Evolutionary conservation across 1,140 invertebrate genomes (phyloP), one percentile per base, ranked within the genome.

Genomic region (Macrobrachium nipponense): DNA sequence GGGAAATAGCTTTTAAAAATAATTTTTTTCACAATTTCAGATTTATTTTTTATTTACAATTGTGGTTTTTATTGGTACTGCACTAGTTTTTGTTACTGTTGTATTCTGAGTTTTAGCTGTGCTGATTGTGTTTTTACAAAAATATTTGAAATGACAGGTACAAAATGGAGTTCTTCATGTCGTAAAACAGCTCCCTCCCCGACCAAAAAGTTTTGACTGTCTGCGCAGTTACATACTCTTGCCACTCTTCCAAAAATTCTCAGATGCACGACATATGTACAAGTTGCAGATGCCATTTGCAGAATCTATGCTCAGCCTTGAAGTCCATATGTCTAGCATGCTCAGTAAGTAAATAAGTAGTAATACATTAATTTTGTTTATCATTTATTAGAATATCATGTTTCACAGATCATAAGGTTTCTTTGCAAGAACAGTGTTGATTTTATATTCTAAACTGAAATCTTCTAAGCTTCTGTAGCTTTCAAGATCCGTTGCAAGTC

Each of bases 201-300:
- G 59, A 11, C 62, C 64, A 5, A 14, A 70, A 27, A 79, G 18
- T 17, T 11, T 20, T 15, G 86, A 87, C 11, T 20, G 60, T 51
- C 62, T 87, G 36, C 80, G 86, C 1, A 77, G 86, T 14, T 87
- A 66, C 58, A 72, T 87, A n/a, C 23, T 87, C 17, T 80, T 87
- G 11, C 86, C 86, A 5, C 66, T 82, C 5, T 77, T 75, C 36
- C 64, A 86, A 59, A 68, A 73, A 72, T 86, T 86, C 68, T 15
- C 64, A 15, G 87, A 88, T 60, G 20, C 70, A 17, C 58, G 64
- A 61, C 18, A 82, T 43, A 79, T 79, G 14, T 8, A 14, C 4
- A 77, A 51, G 15, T 58, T 87, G 36, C 86, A 87, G n/a, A 17
- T 75, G 43, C 80, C 80, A 18, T 87, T 66, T 68, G 86, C 86